Base-by-base conservation (phyloP, 2,113 vertebrate species). In the Zosterops hypoxanthus region DNA sequence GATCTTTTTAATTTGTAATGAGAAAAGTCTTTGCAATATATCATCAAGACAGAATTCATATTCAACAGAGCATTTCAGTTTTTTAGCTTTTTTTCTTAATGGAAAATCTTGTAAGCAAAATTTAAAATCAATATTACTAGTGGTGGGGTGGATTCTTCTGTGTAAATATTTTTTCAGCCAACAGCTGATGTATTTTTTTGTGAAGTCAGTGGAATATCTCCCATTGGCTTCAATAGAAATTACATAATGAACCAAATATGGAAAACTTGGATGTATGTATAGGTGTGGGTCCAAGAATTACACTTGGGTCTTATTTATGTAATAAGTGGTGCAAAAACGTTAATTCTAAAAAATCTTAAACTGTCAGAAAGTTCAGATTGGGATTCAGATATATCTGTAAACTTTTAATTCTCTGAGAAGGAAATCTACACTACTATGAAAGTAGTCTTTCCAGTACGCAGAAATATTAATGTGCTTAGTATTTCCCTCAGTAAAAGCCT, bases 81-180 rank as follows among this genome's bases (percentile, higher is more conserved):
- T 80, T 11, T 64, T 72, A 91, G n/a, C 13, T 65, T 63, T 64
- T 47, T 29, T 87, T 90, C 39, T 86, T 89, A 63, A 71, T 82
- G 57, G 85, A 96, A 92, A 94, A 50, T 53, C 2, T 87, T 84
- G 52, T 56, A 81, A 93, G 12, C 2, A 79, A 92, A 76, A 3
- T 13, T 86, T 90, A 68, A 94, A 86, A 95, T 91, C 55, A 53
- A 88, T 96, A 88, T 95, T 92, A 92, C 75, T 52, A 88, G 14
- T 21, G 29, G 36, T 73, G 16, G 33, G 26, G 69, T 66, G 16
- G 72, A 94, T 82, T 88, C 29, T 5, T 68, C 19, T 81, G 16
- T 83, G 52, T 84, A 94, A 94, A 84, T 75, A 84, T 89, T 88
- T 95, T 88, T 55, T 77, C 52, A 90, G 73, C 36, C 55, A 77